Base-by-base conservation (phyloP, 2,797 vertebrate genomes). In the Ctenosaura bakeri region DNA sequence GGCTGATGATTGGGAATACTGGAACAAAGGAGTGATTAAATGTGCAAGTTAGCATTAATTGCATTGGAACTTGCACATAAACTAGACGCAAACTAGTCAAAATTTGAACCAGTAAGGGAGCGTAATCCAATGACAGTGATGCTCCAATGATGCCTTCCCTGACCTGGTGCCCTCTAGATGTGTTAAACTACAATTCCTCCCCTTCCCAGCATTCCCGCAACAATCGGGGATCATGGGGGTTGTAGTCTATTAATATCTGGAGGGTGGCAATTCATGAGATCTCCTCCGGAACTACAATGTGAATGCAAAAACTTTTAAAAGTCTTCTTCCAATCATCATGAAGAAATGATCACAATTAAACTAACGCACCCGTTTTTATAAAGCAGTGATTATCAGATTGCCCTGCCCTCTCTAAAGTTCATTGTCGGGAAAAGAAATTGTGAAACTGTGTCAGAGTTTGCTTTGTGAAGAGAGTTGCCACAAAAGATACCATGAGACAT, bases 341-440 rank as follows among this genome's bases (percentile, higher is more conserved):
- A 52, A 50, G 42, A 71, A 78, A 78, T 13, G 20, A 24, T 32
- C 22, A 29, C 32, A 35, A 32, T 46, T 29, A 50, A 35, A 87
- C 18, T 35, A 74, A 0, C 0, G 35, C 46, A 6, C 18, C 0
- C 0, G 42, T 13, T 8, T 32, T n/a, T 86, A 64, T 88, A 42
- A 80, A 52, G 69, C 54, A 86, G 64, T 85, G 24, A 9, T 0
- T 0, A 74, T 22, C 29, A 78, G 76, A 85, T 69, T 46, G 38
- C 56, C 81, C 56, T 64, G 74, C 82, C 89, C 50, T 80, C 64
- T 32, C 42, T 84, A 52, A 73, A 62, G 46, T 62, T 42, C 12
- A 38, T 89, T 74, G 42, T 64, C 2, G 0, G 38, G 91, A 81
- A 83, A 73, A 59, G 56, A 46, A 46, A 46, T 46, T 46, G 46